phyloP scores from a whole-genome alignment of 2,888 invertebrate genomes.

The Carabus problematicus region DNA sequence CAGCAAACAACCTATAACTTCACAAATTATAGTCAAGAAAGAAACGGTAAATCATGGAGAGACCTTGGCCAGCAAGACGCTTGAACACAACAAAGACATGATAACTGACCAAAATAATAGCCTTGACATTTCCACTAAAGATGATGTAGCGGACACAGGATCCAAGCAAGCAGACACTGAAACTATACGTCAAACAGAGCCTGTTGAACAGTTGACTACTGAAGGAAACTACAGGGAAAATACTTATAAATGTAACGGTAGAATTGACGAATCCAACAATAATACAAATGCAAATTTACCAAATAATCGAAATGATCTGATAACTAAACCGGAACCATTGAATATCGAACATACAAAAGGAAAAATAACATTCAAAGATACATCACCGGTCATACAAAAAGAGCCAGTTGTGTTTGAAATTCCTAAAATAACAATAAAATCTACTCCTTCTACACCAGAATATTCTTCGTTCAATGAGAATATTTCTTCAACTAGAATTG shows the following conservation, averaged over 20 bases:
- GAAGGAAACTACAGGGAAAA: neutral
- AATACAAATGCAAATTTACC: neutral
- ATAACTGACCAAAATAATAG: slow-evolving; percentile 18
- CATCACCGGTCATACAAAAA: slow-evolving; percentile 13
- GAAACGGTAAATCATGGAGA: slow-evolving; percentile 15
- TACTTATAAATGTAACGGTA: neutral
- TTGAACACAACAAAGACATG: slow-evolving; percentile 9
- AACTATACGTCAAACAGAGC: too few relatives aligned
- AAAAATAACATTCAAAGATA: too few relatives aligned
- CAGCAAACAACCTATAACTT: slow-evolving; percentile 52
- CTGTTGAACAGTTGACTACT: neutral
- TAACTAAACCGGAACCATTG: neutral
- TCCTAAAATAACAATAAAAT: slow-evolving; percentile 30
- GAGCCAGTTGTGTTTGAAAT: slow-evolving; percentile 22
- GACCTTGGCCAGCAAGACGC: slow-evolving; percentile 20
- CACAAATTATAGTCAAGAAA: slow-evolving; percentile 25
- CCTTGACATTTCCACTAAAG: slow-evolving; percentile 22
- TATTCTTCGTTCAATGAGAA: slow-evolving; percentile 26
- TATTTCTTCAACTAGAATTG: slow-evolving; percentile 34
- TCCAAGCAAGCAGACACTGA: too few relatives aligned
- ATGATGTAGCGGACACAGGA: neutral
- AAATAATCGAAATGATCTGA: neutral
- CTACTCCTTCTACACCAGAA: slow-evolving; percentile 12
- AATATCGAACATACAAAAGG: neutral
- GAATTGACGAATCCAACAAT: neutral